phyloP scores from a whole-genome alignment of 1,140 invertebrate species.

The Drosophila pseudoananassae region DNA sequence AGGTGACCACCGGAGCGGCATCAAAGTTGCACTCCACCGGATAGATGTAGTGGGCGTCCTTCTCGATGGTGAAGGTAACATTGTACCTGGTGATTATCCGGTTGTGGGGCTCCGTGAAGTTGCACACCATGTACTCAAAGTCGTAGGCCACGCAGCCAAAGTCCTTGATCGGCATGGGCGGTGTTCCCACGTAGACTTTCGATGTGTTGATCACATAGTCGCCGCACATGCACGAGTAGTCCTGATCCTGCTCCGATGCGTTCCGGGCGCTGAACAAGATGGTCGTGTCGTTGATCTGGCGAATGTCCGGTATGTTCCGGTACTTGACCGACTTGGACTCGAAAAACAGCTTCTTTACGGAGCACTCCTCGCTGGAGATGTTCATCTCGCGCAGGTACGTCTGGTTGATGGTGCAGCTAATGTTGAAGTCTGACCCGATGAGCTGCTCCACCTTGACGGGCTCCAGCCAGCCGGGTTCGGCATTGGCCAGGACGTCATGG shows the following conservation, averaged over 20 bases:
- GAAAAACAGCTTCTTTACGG: slow-evolving; percentile 52
- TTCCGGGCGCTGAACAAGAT: slow-evolving; percentile 35
- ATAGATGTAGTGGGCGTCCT: slow-evolving; percentile 49
- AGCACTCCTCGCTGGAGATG: slow-evolving; percentile 20
- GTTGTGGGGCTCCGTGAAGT: slow-evolving; percentile 64
- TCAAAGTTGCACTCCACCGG: slow-evolving; percentile 61
- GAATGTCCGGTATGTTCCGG: slow-evolving; percentile 17
- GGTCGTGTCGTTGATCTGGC: slow-evolving; percentile 52
- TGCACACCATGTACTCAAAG: slow-evolving; percentile 69
- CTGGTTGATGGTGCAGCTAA: slow-evolving; percentile 64
- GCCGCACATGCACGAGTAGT: slow-evolving; percentile 65
- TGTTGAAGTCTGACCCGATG: slow-evolving; percentile 61
- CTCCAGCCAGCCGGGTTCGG: slow-evolving; percentile 53
- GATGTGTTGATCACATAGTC: slow-evolving; percentile 44
- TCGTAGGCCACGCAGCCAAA: slow-evolving; percentile 66
- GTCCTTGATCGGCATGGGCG: slow-evolving; percentile 44
- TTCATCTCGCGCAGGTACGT: slow-evolving; percentile 30
- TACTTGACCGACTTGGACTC: slow-evolving; percentile 4
- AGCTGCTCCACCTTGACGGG: slow-evolving; percentile 47
- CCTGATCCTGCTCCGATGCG: slow-evolving; percentile 42
- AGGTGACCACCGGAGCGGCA: slow-evolving; percentile 55
- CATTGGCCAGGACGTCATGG: slow-evolving; percentile 3
- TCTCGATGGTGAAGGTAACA: slow-evolving; percentile 44
- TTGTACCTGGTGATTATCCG: slow-evolving; percentile 61
- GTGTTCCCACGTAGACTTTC: slow-evolving; percentile 56